phyloP scores from a whole-genome alignment of 1,140 invertebrate species.

The Drosophila yakuba region DNA sequence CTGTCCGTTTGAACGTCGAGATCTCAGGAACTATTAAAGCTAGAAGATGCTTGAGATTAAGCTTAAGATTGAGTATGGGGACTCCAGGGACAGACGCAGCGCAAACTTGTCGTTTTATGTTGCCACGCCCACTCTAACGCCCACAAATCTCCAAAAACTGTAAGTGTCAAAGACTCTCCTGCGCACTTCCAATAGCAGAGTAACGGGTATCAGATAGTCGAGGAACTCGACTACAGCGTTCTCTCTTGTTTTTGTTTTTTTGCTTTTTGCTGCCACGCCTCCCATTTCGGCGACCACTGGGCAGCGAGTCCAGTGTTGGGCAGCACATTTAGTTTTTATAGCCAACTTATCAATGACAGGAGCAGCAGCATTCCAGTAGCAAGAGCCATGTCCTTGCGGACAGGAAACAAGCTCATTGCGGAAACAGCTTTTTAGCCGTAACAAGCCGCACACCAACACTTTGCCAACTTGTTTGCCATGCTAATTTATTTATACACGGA shows the following conservation, averaged over 20 bases:
- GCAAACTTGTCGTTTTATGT: no score
- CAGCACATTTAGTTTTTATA: constrained; percentile 72
- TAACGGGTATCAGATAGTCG: no score
- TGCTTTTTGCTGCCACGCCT: constrained; percentile 27
- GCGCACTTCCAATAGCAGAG: no score
- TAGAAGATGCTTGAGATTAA: no score
- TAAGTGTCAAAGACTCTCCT: no score
- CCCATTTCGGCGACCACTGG: constrained; percentile 7
- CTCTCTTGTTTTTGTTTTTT: constrained; percentile 9
- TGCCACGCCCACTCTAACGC: no score
- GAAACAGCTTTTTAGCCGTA: constrained; percentile 81
- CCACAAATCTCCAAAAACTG: no score
- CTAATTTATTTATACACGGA: constrained; percentile 81
- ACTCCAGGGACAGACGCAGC: no score
- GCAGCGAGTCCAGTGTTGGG: constrained; percentile 50
- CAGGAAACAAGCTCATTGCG: constrained; percentile 82
- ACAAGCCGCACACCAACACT: constrained; percentile 60
- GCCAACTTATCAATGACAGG: constrained; percentile 77
- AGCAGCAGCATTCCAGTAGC: constrained; percentile 17
- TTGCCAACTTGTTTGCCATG: constrained; percentile 73
- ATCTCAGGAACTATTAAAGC: no score
- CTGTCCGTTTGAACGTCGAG: no score
- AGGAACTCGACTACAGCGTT: no score
- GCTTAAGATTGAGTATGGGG: no score
- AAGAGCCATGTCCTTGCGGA: constrained; percentile 70